Evolutionary conservation across 2,113 vertebrate species (phyloP).

Genomic region (Antechinus stuartii): DNA sequence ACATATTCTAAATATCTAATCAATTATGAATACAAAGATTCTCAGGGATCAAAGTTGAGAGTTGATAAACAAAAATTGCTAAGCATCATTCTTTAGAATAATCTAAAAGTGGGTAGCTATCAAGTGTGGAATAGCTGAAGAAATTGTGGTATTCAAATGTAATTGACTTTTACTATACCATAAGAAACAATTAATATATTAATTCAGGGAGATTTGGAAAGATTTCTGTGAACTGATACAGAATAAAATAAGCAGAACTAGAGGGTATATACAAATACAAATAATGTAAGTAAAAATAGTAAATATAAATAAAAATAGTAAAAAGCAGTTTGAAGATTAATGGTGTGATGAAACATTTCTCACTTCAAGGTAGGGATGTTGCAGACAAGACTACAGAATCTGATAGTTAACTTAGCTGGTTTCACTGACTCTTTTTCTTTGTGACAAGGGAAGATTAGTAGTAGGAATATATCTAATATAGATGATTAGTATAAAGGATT

Average conservation of each 20-base stretch:
- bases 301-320: background rate
- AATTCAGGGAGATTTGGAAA: background rate
- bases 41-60: background rate
- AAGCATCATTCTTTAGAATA: background rate
- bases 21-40: conserved; percentile 14
- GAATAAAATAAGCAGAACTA: background rate
- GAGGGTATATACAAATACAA: background rate
- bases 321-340: background rate
- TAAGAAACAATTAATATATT: background rate
- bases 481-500: background rate
- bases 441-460: background rate
- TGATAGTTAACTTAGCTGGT: background rate
- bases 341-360: background rate
- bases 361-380: background rate
- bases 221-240: background rate
- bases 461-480: background rate
- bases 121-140: background rate
- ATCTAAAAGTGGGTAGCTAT: background rate
- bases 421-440: background rate
- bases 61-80: conserved; percentile 19
- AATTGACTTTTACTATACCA: background rate
- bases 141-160: background rate
- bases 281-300: background rate
- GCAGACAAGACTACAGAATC: background rate
- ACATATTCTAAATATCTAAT: too few relatives aligned